phyloP scores from a whole-genome alignment of 2,888 invertebrate genomes.

The Hyposoter dolosus region DNA sequence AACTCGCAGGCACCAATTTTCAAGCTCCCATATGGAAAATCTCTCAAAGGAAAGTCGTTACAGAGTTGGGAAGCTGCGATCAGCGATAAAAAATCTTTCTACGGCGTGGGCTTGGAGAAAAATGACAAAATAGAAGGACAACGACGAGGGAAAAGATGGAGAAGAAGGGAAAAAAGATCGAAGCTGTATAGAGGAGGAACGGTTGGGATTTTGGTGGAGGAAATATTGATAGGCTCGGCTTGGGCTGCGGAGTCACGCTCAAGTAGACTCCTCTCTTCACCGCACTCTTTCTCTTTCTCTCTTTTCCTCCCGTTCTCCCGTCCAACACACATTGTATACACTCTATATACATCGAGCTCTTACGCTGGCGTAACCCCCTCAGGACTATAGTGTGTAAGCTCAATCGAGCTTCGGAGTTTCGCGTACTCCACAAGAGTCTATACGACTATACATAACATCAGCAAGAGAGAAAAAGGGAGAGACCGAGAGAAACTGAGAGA shows the following conservation, averaged over 20 bases:
- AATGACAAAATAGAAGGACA: conserved; percentile 14
- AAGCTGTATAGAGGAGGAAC: conserved; percentile 69
- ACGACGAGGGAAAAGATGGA: conserved; percentile 29
- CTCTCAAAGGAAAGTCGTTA: neutral
- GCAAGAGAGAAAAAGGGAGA: conserved; percentile 31
- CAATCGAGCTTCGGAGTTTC: conserved; percentile 60
- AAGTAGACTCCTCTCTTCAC: conserved; percentile 81
- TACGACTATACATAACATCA: conserved; percentile 36
- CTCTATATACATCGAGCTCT: conserved; percentile 41
- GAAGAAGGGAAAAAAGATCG: conserved; percentile 54
- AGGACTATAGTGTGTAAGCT: conserved; percentile 51
- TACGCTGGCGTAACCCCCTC: conserved; percentile 42
- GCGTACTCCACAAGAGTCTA: conserved; percentile 44
- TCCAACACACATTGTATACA: conserved; percentile 54
- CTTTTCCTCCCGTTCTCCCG: conserved; percentile 70
- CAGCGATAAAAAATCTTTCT: conserved; percentile 13
- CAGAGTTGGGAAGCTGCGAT: neutral
- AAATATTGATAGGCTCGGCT: conserved; percentile 84
- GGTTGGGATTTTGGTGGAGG: conserved; percentile 78
- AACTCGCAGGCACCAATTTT: conserved; percentile 5
- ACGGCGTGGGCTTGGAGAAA: conserved; percentile 14
- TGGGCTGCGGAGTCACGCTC: conserved; percentile 84
- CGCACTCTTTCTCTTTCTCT: conserved; percentile 76
- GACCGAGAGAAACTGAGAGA: conserved; percentile 22
- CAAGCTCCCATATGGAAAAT: conserved; percentile 28